phyloP scores from a whole-genome alignment of 2,888 invertebrate species.

The Drosophila robusta region DNA sequence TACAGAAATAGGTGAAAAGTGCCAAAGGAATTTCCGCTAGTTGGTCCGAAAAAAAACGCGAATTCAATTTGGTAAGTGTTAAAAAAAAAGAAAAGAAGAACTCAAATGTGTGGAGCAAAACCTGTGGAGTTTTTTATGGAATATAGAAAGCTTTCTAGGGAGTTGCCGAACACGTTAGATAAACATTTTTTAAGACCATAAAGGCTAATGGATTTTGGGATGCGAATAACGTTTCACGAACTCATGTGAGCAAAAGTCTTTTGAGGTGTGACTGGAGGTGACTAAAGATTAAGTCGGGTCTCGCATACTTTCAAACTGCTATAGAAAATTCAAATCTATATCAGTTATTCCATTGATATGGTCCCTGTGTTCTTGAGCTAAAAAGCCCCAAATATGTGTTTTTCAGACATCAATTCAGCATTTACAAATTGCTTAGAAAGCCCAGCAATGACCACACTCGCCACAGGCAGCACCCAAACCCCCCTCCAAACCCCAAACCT shows the following conservation, averaged over 20 bases:
- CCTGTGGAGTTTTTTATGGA: conserved; percentile 15
- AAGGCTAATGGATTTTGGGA: conserved; percentile 21
- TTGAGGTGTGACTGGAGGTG: no score
- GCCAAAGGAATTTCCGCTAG: conserved; percentile 34
- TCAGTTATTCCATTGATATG: conserved; percentile 5
- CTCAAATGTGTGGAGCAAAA: conserved; percentile 11
- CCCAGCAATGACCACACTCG: conserved; percentile 40
- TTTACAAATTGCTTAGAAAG: conserved; percentile 53
- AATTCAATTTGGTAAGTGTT: conserved; percentile 47
- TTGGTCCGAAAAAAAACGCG: conserved; percentile 29
- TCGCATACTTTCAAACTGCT: no score
- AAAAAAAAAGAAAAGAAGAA: conserved; percentile 6
- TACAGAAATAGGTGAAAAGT: conserved; percentile 22
- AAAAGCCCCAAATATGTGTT: conserved; percentile 1
- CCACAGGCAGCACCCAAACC: conserved; percentile 3
- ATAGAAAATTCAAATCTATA: neutral
- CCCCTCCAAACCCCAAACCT: neutral
- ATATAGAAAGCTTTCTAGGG: conserved; percentile 18
- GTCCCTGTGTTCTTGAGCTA: neutral
- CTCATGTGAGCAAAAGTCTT: neutral
- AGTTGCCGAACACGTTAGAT: conserved; percentile 25
- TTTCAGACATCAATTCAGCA: conserved; percentile 11
- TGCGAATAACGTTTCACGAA: conserved; percentile 2
- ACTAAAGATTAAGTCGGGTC: conserved; percentile 1
- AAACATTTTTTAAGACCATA: conserved; percentile 25